These are phyloP conservation scores for Willisornis vidua DNA, from an alignment of 2,113 vertebrate genomes.

Conservation along the genomic window DNA sequence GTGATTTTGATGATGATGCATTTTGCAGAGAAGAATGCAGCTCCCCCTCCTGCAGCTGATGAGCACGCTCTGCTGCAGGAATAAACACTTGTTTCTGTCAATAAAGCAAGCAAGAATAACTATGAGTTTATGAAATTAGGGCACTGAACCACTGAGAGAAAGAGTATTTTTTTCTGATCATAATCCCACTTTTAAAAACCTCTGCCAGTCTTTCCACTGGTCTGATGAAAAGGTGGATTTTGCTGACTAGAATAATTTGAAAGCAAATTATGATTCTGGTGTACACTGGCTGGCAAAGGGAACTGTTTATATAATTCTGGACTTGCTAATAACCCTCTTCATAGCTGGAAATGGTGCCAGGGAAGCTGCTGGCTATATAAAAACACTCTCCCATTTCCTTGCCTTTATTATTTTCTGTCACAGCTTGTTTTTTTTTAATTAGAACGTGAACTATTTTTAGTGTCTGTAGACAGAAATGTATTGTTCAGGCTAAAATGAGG, in stretches of 20 bases:
- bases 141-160: neutral
- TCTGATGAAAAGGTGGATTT: constrained; percentile 37
- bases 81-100: neutral
- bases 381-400: constrained; percentile 44
- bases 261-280: constrained; percentile 34
- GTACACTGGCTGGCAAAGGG: constrained; percentile 17
- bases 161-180: neutral
- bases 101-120: neutral
- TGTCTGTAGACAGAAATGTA: constrained; percentile 13
- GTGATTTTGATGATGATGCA: neutral
- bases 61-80: neutral
- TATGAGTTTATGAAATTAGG: constrained; percentile 21
- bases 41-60: neutral
- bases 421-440: constrained; percentile 57
- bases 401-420: constrained; percentile 58
- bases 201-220: constrained; percentile 23
- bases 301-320: constrained; percentile 65
- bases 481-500: constrained; percentile 23
- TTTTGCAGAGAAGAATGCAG: neutral
- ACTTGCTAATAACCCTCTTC: constrained; percentile 57
- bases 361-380: constrained; percentile 54
- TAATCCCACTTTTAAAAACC: constrained; percentile 1
- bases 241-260: constrained; percentile 54
- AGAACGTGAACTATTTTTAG: constrained; percentile 32
- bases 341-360: constrained; percentile 54